Evolutionary conservation across 2,888 invertebrate species (phyloP), one percentile per base, ranked within the genome.

Genomic region (Euplexia lucipara): DNA sequence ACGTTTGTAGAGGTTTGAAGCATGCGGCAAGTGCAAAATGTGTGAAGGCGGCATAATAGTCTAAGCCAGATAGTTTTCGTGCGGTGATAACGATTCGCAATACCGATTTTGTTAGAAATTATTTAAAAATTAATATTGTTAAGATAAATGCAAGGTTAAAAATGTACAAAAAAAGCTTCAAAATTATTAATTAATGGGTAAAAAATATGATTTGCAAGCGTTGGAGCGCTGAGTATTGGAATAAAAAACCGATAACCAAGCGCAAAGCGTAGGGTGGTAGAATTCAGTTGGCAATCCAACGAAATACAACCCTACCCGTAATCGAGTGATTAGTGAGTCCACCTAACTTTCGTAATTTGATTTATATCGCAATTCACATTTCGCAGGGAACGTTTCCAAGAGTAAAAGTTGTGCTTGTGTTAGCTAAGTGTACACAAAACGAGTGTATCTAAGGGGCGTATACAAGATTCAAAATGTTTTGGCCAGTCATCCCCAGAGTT

Each of bases 401-500:
- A 86, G 75, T 84, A 85, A 78, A 83, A 85, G 81, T 88, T 87
- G 81, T 83, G 64, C 76, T 78, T 79, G 81, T 81, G 72, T 78
- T 78, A n/a, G n/a, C n/a, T n/a, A n/a, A 56, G 69, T 75, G 58
- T 69, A 42, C 41, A 52, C 53, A 64, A 59, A 70, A 74, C 44
- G 39, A 69, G 75, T 72, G 63, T 74, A 70, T 61, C 75, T 60
- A 62, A 70, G 70, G 44, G 70, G 78, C 71, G 70, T 79, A 63
- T 70, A 73, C 49, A 66, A 62, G 62, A 73, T 70, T 60, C 86
- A 91, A 86, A 88, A 93, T 94, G 92, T 88, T 90, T 91, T 90
- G 86, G 88, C 88, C 85, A 90, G 90, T 92, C 90, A 90, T 90
- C 88, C 86, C 75, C 73, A 71, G 84, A 88, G 86, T 86, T 81